Conservation (phyloP, 2,797 vertebrate genomes). For the Yasuhikotakia modesta region DNA sequence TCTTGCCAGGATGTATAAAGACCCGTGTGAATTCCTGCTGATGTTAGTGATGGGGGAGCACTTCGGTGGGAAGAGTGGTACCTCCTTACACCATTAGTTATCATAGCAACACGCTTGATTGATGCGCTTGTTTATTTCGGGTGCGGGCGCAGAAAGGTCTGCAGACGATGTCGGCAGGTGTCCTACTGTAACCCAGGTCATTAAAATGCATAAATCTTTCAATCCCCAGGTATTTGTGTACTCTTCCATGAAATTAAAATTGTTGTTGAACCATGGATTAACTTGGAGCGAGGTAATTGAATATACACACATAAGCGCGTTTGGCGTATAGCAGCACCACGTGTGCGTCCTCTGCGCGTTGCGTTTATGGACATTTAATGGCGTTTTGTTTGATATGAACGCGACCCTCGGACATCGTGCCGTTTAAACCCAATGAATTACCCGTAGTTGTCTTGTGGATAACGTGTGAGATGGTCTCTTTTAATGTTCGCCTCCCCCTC, state of each 20-base stretch:
- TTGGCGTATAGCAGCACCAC: constrained; percentile 2
- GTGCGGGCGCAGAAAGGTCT: constrained; percentile 13
- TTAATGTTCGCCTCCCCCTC: not conserved
- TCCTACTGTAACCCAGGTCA: constrained; percentile 48
- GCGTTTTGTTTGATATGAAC: constrained; percentile 2
- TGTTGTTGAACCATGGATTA: constrained; percentile 56
- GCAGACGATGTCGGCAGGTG: constrained; percentile 34
- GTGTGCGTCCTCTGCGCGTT: not conserved
- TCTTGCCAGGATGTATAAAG: constrained; percentile 19
- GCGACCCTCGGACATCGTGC: not conserved
- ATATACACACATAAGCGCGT: constrained; percentile 33
- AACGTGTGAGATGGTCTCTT: not conserved
- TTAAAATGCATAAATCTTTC: constrained; percentile 53
- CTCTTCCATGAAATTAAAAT: constrained; percentile 57
- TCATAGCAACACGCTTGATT: constrained; percentile 47
- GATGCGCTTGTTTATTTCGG: constrained; percentile 36
- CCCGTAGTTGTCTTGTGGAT: not conserved
- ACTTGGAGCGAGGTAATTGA: constrained; percentile 52
- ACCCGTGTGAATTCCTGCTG: constrained; percentile 30
- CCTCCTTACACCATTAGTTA: constrained; percentile 41
- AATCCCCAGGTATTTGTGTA: constrained; percentile 53
- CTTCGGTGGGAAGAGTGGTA: not conserved
- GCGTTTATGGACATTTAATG: not conserved
- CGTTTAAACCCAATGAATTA: not conserved
- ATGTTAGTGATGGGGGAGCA: constrained; percentile 38